Evolutionary conservation across 2,888 invertebrate species (phyloP).

Genomic region (Amiota communis): DNA sequence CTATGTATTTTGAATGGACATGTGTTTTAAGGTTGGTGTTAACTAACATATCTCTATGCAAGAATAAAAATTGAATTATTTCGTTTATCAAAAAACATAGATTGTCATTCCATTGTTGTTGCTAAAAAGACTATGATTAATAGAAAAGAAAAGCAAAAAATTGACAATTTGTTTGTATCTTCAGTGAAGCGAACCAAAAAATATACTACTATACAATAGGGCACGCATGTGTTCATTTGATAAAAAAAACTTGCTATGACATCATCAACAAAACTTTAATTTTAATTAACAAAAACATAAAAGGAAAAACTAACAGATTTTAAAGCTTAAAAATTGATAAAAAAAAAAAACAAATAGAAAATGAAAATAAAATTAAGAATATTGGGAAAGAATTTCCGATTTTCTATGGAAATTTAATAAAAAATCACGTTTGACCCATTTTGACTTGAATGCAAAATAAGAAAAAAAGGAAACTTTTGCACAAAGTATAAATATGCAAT

Average conservation of each 20-base stretch:
- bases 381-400: not conserved
- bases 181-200: too few species aligned
- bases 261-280: conserved; percentile 38
- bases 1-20: too few species aligned
- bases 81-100: too few species aligned
- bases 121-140: not conserved
- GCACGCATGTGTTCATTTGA: too few species aligned
- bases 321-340: not conserved
- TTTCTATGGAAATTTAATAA: not conserved
- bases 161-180: too few species aligned
- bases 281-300: conserved; percentile 18
- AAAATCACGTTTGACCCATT: not conserved
- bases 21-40: too few species aligned
- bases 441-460: not conserved
- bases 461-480: not conserved
- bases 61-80: too few species aligned
- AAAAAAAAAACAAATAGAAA: not conserved
- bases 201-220: too few species aligned
- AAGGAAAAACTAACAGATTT: not conserved
- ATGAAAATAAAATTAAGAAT: not conserved
- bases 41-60: too few species aligned
- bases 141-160: too few species aligned
- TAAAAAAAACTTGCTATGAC: conserved; percentile 23
- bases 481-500: not conserved
- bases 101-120: not conserved